phyloP scores from a whole-genome alignment of 2,113 vertebrate genomes.

The Hymenochirus boettgeri region DNA sequence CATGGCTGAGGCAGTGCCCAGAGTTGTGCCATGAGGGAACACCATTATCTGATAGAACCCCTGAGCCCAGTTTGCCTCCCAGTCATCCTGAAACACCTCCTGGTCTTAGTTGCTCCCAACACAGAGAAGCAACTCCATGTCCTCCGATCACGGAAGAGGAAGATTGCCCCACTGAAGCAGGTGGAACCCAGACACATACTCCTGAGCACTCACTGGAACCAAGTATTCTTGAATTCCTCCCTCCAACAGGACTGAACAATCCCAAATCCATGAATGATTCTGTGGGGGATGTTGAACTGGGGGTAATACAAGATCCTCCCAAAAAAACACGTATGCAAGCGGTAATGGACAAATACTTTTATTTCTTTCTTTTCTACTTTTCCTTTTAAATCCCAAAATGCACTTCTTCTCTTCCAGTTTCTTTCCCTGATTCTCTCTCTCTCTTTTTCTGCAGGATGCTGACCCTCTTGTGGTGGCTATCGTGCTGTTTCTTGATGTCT shows the following conservation, averaged over 20 bases:
- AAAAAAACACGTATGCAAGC: slow-evolving; percentile 34
- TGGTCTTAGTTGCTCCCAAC: slow-evolving; percentile 20
- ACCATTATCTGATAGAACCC: slow-evolving; percentile 34
- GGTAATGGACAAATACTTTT: neutral
- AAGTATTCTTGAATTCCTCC: slow-evolving; percentile 1
- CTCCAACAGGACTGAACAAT: slow-evolving; percentile 26
- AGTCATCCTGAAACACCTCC: slow-evolving; percentile 37
- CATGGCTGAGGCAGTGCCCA: slow-evolving; percentile 32
- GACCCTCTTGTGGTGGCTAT: slow-evolving; percentile 41
- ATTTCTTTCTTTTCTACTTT: neutral
- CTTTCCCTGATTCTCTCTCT: slow-evolving; percentile 13
- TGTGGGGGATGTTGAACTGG: slow-evolving; percentile 21
- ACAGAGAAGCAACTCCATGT: slow-evolving; percentile 31
- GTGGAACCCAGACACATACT: slow-evolving; percentile 21
- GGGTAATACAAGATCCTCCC: slow-evolving; percentile 15
- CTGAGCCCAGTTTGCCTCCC: slow-evolving; percentile 36
- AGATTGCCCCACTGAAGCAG: slow-evolving; percentile 14
- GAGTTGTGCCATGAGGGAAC: slow-evolving; percentile 31
- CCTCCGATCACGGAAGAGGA: slow-evolving; percentile 33
- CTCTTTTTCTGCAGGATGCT: slow-evolving; percentile 37
- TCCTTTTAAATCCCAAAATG: neutral
- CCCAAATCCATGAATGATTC: slow-evolving; percentile 23
- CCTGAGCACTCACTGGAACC: slow-evolving; percentile 16
- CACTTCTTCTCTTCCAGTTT: neutral
- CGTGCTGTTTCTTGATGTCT: slow-evolving; percentile 41